Evolutionary conservation across 2,113 vertebrate species (phyloP).

Genomic region (Cranoglanis bouderius): DNA sequence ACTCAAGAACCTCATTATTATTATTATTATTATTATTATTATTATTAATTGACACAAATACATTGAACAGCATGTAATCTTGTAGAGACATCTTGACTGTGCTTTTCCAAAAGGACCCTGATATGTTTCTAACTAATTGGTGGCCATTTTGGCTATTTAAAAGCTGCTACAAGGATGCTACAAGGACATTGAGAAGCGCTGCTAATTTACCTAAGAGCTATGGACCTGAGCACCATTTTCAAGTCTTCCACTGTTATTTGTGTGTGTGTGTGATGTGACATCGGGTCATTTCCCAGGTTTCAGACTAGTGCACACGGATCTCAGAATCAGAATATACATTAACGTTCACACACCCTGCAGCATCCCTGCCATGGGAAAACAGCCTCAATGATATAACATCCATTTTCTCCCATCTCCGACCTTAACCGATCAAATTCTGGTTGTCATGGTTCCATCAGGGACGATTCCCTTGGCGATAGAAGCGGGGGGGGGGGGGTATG

Average conservation of each 20-base stretch:
- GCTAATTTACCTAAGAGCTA: neutral
- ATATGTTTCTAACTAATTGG: neutral
- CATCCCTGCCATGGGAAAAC: slow-evolving; percentile 1
- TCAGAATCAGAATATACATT: neutral
- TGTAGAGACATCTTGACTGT: neutral
- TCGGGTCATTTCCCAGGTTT: neutral
- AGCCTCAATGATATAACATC: slow-evolving; percentile 65
- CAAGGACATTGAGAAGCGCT: neutral
- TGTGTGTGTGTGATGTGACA: neutral
- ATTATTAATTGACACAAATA: neutral
- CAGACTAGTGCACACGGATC: neutral
- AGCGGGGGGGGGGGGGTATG: neutral
- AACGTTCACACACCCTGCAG: slow-evolving; percentile 2
- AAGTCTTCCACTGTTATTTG: neutral
- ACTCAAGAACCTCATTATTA: neutral
- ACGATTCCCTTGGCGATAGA: slow-evolving; percentile 61
- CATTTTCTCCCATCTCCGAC: slow-evolving; percentile 70
- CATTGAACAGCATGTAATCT: neutral
- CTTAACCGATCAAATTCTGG: slow-evolving; percentile 61
- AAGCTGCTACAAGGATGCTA: neutral
- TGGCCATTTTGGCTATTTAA: neutral
- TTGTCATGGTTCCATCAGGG: slow-evolving; percentile 77
- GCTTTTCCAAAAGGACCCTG: neutral
- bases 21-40: neutral
- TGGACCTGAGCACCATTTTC: neutral